Evolutionary conservation across 2,888 invertebrate genomes (phyloP).

Genomic region (Poecilus cupreus): DNA sequence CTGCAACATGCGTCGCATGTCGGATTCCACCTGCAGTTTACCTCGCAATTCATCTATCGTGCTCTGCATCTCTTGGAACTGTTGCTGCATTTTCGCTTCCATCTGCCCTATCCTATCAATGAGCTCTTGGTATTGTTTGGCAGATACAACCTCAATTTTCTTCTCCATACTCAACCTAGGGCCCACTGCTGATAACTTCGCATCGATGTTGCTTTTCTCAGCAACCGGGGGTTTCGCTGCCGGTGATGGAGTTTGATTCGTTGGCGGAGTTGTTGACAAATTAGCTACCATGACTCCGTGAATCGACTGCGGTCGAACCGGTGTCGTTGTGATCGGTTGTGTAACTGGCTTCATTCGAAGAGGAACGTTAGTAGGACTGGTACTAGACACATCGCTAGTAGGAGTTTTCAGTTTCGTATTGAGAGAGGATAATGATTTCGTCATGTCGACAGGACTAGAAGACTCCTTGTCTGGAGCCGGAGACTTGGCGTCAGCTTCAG

Average conservation of each 20-base stretch:
- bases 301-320: conserved; percentile 63
- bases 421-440: conserved; percentile 66
- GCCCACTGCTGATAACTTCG: conserved; percentile 59
- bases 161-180: conserved; percentile 52
- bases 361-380: conserved; percentile 62
- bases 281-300: conserved; percentile 61
- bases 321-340: conserved; percentile 61
- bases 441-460: conserved; percentile 65
- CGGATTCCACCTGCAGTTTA: conserved; percentile 78
- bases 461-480: conserved; percentile 54
- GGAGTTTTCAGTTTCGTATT: conserved; percentile 65
- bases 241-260: conserved; percentile 45
- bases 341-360: conserved; percentile 63
- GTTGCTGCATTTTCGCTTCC: conserved; percentile 77
- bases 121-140: conserved; percentile 69
- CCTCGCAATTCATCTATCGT: conserved; percentile 80
- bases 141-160: conserved; percentile 63
- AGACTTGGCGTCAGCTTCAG: conserved; percentile 29
- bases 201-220: conserved; percentile 55
- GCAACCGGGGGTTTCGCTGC: conserved; percentile 59
- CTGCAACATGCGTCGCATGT: conserved; percentile 79
- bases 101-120: conserved; percentile 75
- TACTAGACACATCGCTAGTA: conserved; percentile 65
- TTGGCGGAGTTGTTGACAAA: conserved; percentile 51
- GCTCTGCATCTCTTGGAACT: conserved; percentile 76